Percentiles rank a stretch among this genome's conserved stretches.
phyloP scores from a whole-genome alignment of 2,113 vertebrate genomes.

The Isurus oxyrinchus region DNA sequence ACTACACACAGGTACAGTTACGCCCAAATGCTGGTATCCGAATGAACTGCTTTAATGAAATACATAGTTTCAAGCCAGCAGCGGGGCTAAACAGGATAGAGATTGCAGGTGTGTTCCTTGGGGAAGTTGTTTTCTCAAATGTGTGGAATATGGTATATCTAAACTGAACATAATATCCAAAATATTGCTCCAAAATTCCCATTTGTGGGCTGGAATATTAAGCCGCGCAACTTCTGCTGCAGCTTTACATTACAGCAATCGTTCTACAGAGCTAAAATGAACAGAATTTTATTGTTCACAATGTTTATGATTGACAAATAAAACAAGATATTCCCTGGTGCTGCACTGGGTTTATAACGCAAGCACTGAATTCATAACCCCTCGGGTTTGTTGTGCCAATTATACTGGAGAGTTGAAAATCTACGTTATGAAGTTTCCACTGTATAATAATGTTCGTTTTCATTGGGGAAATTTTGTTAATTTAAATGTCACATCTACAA shows the following conservation, averaged over 20 bases:
- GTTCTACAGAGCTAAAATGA: constrained; percentile 8
- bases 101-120: neutral
- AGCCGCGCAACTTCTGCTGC: neutral
- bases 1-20: neutral
- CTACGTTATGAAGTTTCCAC: neutral
- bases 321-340: neutral
- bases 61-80: neutral
- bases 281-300: neutral
- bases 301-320: neutral
- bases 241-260: neutral
- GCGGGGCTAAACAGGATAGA: neutral
- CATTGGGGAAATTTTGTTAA: neutral
- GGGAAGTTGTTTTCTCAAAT: neutral
- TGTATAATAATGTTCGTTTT: neutral
- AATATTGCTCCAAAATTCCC: neutral
- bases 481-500: neutral
- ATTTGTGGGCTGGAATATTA: neutral
- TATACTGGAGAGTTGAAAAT: neutral
- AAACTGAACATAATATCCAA: neutral
- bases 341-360: neutral
- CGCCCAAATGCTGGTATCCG: neutral
- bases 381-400: neutral
- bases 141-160: neutral
- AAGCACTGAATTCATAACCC: neutral
- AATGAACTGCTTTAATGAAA: neutral